phyloP scores from a whole-genome alignment of 2,113 vertebrate genomes.

The Cygnus atratus region DNA sequence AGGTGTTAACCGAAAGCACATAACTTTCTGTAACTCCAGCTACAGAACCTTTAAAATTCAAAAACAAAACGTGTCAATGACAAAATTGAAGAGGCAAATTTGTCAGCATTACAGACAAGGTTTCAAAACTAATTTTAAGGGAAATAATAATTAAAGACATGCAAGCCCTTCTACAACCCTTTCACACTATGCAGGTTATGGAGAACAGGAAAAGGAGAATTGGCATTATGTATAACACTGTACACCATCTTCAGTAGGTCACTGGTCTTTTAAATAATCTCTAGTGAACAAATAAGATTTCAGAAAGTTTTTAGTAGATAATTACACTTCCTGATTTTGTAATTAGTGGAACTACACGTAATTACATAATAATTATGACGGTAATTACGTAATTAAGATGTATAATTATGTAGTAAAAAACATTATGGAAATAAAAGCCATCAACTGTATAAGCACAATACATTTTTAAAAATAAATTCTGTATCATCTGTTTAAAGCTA shows the following conservation, averaged over 20 bases:
- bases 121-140: background rate
- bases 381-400: conserved; percentile 88
- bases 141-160: background rate
- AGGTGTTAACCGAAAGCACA: background rate
- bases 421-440: conserved; percentile 87
- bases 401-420: conserved; percentile 89
- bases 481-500: conserved; percentile 80
- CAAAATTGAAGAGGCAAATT: background rate
- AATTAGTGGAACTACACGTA: conserved; percentile 87
- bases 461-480: conserved; percentile 83
- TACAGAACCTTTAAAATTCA: background rate
- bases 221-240: background rate
- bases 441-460: conserved; percentile 86
- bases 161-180: background rate
- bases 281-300: conserved; percentile 81
- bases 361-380: conserved; percentile 89
- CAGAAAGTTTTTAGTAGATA: conserved; percentile 86
- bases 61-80: background rate
- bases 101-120: background rate
- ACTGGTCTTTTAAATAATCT: conserved; percentile 82
- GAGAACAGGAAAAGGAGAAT: background rate
- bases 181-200: background rate
- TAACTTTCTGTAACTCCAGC: background rate
- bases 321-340: conserved; percentile 88
- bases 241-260: conserved; percentile 69